Evolutionary conservation across 2,113 vertebrate species (phyloP).

Genomic region (Podarcis muralis): DNA sequence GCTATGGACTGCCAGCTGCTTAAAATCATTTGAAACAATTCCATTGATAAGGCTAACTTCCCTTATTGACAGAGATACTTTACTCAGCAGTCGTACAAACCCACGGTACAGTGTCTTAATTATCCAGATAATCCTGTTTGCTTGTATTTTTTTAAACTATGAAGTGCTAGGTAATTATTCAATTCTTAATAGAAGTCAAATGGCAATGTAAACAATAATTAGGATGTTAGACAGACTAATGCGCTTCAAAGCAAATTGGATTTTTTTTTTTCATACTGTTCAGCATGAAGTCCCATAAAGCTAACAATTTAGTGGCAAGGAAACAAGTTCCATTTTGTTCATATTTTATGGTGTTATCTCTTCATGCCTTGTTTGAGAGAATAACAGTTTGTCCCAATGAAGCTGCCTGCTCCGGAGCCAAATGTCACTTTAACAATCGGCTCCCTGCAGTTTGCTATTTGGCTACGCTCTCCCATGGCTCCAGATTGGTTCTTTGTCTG

Average conservation of each 20-base stretch:
- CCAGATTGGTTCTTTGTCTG: conserved; percentile 65
- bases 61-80: conserved; percentile 45
- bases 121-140: conserved; percentile 89
- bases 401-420: conserved; percentile 52
- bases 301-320: conserved; percentile 77
- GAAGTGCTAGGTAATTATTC: conserved; percentile 78
- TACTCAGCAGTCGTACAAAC: conserved; percentile 62
- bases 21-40: conserved; percentile 52
- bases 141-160: conserved; percentile 84
- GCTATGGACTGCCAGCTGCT: conserved; percentile 43
- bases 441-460: conserved; percentile 63
- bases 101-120: conserved; percentile 81
- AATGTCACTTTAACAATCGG: conserved; percentile 43
- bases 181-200: conserved; percentile 87
- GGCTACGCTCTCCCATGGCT: conserved; percentile 43
- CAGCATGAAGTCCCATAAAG: conserved; percentile 84
- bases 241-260: conserved; percentile 82
- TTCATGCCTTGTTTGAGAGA: conserved; percentile 65
- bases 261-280: conserved; percentile 80
- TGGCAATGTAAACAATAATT: conserved; percentile 88
- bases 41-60: conserved; percentile 64
- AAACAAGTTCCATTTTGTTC: conserved; percentile 74
- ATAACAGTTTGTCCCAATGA: conserved; percentile 55
- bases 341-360: conserved; percentile 74
- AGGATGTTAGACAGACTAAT: conserved; percentile 83